Conservation (phyloP, 2,888 invertebrate species). For the Caenorhabditis zanzibari region DNA sequence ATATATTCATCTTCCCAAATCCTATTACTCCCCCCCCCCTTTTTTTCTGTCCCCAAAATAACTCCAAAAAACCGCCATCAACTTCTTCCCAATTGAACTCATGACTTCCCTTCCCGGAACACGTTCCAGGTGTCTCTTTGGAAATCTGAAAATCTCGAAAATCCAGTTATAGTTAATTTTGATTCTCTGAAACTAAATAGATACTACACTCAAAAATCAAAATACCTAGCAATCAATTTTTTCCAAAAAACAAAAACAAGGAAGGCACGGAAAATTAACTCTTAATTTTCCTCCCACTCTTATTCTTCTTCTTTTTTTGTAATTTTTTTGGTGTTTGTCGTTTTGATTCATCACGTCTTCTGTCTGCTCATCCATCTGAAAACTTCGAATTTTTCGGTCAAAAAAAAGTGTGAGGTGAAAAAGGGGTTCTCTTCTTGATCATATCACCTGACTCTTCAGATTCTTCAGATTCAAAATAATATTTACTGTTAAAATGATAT, state of each 20-base stretch:
- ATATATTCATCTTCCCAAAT: not conserved
- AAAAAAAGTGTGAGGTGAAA: not conserved
- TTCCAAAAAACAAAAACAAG: too few relatives aligned
- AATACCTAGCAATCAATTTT: not conserved
- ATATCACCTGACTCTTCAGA: not conserved
- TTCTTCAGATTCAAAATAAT: not conserved
- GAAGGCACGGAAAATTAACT: too few relatives aligned
- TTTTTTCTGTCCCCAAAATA: not conserved
- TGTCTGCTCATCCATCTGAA: constrained; percentile 20
- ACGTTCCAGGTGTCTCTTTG: not conserved
- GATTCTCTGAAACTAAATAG: not conserved
- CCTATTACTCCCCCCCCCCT: not conserved
- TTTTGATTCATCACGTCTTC: constrained; percentile 1
- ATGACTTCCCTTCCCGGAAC: constrained; percentile 16
- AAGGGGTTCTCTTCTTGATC: not conserved
- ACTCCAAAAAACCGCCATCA: not conserved
- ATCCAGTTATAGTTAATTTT: not conserved
- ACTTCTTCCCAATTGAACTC: not conserved
- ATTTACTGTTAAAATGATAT: constrained; percentile 19
- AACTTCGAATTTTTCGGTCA: not conserved
- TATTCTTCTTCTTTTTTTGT: not conserved
- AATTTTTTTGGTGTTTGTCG: not conserved
- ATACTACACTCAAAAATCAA: not conserved
- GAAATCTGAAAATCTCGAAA: too few relatives aligned
- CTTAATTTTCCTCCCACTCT: not conserved